These are phyloP conservation scores for Rhinolophus sinicus DNA, from an alignment of 2,113 vertebrate genomes.

Conservation along the genomic window DNA sequence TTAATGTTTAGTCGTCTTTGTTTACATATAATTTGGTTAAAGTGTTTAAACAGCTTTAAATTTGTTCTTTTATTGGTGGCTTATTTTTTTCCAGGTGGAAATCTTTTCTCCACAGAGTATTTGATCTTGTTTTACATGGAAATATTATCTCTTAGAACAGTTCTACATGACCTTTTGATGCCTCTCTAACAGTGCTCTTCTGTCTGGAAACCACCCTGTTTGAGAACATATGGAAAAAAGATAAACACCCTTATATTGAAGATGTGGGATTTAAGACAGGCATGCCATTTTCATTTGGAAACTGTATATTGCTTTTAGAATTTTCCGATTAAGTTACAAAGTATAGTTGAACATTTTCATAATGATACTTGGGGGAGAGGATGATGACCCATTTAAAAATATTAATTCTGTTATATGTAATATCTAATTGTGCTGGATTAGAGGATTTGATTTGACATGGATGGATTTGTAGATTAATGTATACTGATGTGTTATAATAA, in stretches of 20 bases:
- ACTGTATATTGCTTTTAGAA: neutral
- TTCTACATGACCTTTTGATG: neutral
- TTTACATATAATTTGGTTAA: constrained; percentile 47
- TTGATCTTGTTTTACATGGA: constrained; percentile 44
- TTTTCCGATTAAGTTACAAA: neutral
- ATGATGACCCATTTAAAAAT: no score
- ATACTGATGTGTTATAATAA: neutral
- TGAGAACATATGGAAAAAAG: neutral
- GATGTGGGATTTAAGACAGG: neutral
- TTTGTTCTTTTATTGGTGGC: constrained; percentile 46
- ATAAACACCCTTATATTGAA: neutral
- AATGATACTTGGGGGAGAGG: neutral
- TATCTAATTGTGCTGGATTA: neutral
- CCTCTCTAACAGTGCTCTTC: neutral
- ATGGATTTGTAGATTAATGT: neutral
- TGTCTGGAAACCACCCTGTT: neutral
- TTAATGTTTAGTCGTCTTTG: constrained; percentile 27
- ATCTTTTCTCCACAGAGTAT: neutral
- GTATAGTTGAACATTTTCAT: neutral
- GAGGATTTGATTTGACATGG: constrained; percentile 19
- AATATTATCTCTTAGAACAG: neutral
- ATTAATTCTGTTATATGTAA: neutral
- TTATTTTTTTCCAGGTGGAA: constrained; percentile 34
- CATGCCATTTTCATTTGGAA: neutral
- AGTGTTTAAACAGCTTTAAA: constrained; percentile 23